Conservation (phyloP, 2,113 vertebrate species). For the Serinus canaria region DNA sequence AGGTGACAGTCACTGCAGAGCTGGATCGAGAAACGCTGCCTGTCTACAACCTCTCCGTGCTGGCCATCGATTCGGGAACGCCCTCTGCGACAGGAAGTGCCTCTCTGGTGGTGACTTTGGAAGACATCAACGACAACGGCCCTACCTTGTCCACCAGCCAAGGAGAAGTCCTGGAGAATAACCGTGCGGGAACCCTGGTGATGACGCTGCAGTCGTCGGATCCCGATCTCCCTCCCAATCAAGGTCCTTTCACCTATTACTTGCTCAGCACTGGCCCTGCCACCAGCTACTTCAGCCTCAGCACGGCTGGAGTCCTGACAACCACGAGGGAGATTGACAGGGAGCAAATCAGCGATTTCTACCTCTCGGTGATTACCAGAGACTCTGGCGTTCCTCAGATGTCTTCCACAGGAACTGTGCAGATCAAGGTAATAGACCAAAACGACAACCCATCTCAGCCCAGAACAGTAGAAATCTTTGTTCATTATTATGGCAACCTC, state of each 20-base stretch:
- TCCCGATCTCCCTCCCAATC: conserved; percentile 92
- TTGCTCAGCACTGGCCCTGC: conserved; percentile 85
- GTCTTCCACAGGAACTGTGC: conserved; percentile 95
- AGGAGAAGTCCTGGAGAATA: conserved; percentile 94
- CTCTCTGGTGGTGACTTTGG: conserved; percentile 86
- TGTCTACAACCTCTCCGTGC: conserved; percentile 87
- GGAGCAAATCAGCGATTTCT: conserved; percentile 92
- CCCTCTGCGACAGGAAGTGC: conserved; percentile 90
- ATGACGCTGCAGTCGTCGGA: conserved; percentile 84
- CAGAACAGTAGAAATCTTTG: conserved; percentile 89
- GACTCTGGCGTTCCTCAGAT: conserved; percentile 94
- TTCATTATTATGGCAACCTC: conserved; percentile 90
- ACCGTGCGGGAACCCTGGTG: conserved; percentile 84
- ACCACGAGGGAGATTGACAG: conserved; percentile 93
- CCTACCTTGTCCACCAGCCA: conserved; percentile 81
- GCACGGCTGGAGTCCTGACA: conserved; percentile 81
- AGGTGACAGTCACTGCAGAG: conserved; percentile 89
- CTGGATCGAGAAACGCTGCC: conserved; percentile 89
- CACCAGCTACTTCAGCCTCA: conserved; percentile 90
- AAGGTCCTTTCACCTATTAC: conserved; percentile 90
- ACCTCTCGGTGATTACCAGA: conserved; percentile 86
- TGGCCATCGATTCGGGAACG: conserved; percentile 88
- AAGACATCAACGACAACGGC: conserved; percentile 96
- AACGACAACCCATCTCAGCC: conserved; percentile 96
- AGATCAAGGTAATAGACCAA: conserved; percentile 87